phyloP scores from a whole-genome alignment of 1,140 invertebrate genomes.

The Hylaeus anthracinus region DNA sequence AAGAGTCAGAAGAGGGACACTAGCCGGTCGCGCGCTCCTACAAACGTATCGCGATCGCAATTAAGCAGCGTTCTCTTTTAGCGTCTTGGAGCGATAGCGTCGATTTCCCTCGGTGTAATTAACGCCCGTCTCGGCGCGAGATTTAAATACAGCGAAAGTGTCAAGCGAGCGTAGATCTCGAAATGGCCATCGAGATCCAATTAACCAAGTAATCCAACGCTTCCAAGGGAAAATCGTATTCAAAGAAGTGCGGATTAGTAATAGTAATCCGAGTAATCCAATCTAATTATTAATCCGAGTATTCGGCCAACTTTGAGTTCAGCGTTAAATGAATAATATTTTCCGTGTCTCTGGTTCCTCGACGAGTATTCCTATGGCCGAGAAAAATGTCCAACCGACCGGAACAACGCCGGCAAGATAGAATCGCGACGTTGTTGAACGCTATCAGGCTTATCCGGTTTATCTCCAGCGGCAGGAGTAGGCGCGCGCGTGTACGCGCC shows the following conservation, averaged over 20 bases:
- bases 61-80: conserved; percentile 49
- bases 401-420: conserved; percentile 4
- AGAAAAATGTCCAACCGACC: background rate
- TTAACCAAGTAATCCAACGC: conserved; percentile 14
- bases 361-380: background rate
- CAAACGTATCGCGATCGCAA: conserved; percentile 56
- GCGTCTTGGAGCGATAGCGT: conserved; percentile 5
- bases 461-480: conserved; percentile 22
- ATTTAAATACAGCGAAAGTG: conserved; percentile 34
- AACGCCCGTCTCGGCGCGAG: conserved; percentile 29
- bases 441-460: conserved; percentile 53
- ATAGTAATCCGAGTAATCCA: too few relatives aligned
- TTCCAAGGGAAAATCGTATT: too few relatives aligned
- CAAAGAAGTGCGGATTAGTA: too few relatives aligned
- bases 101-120: conserved; percentile 56
- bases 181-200: conserved; percentile 27
- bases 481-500: conserved; percentile 23
- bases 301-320: too few relatives aligned
- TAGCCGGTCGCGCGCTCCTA: conserved; percentile 41
- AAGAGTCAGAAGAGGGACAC: background rate
- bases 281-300: too few relatives aligned
- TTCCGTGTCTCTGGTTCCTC: too few relatives aligned
- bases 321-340: too few relatives aligned
- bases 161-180: conserved; percentile 7
- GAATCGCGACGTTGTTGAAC: conserved; percentile 46